Percentiles rank a stretch among this genome's conserved stretches.
Conservation (phyloP, 1,140 invertebrate genomes). For the Melitaea cinxia region DNA sequence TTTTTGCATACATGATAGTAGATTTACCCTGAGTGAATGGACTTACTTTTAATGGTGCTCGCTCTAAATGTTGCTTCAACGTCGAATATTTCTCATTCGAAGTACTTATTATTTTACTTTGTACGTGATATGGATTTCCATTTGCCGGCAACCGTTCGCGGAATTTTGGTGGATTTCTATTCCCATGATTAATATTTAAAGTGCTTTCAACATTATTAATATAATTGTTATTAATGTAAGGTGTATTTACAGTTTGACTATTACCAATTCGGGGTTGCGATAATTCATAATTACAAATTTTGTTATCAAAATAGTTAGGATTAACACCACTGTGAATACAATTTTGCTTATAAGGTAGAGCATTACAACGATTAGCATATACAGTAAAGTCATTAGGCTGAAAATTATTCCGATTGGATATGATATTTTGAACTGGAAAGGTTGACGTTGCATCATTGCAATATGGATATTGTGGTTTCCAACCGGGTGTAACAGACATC, state of each 20-base stretch:
- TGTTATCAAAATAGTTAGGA: neutral
- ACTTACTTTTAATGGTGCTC: neutral
- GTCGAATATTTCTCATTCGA: neutral
- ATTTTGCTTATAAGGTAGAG: neutral
- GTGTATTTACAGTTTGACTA: neutral
- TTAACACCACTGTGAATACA: neutral
- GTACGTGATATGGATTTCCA: no score
- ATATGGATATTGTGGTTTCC: neutral
- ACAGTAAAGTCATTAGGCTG: neutral
- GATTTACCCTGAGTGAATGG: no score
- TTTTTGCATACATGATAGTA: neutral
- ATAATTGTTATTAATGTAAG: neutral
- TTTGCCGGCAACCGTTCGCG: no score
- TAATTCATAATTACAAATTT: neutral
- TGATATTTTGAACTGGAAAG: constrained; percentile 6
- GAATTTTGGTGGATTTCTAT: no score
- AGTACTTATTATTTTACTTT: neutral
- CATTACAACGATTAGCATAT: neutral
- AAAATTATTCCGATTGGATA: neutral
- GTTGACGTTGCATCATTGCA: neutral
- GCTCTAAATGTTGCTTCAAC: neutral
- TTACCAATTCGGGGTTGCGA: neutral
- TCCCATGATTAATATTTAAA: neutral
- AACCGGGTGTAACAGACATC: neutral
- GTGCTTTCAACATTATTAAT: neutral